phyloP scores from a whole-genome alignment of 2,797 vertebrate genomes.

The Peromyscus eremicus region DNA sequence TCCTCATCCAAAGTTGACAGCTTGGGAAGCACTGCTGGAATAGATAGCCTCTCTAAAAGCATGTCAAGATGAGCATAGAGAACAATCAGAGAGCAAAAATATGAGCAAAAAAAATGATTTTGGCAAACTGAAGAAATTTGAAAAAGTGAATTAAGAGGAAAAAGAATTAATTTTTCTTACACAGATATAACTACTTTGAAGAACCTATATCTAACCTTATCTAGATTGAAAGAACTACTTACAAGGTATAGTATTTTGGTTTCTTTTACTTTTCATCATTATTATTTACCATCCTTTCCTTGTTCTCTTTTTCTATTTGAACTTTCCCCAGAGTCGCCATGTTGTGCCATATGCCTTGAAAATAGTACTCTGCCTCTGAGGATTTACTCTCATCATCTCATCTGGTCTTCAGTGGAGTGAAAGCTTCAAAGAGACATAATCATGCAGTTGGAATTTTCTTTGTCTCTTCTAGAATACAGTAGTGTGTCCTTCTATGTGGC shows the following conservation, averaged over 20 bases:
- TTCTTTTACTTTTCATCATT: not conserved
- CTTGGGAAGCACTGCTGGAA: not conserved
- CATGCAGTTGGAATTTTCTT: not conserved
- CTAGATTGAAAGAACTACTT: not conserved
- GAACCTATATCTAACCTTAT: not conserved
- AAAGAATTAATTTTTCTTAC: not conserved
- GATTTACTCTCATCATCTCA: not conserved
- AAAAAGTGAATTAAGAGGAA: not conserved
- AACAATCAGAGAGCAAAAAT: not conserved
- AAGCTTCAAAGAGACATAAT: not conserved
- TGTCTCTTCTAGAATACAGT: not conserved
- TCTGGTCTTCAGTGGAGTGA: not conserved
- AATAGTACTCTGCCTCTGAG: not conserved
- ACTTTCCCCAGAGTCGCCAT: not conserved
- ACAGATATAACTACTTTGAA: not conserved
- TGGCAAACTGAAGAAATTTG: not conserved
- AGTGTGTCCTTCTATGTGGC: not conserved
- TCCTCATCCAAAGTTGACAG: not conserved
- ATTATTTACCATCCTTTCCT: not conserved
- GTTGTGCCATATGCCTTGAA: not conserved
- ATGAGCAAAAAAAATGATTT: not conserved
- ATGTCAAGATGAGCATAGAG: not conserved
- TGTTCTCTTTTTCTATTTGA: not conserved
- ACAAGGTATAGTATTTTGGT: not conserved
- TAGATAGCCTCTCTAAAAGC: not conserved